Base-by-base conservation (phyloP, 2,797 vertebrate genomes). In the Rhabdophis nuchalis region DNA sequence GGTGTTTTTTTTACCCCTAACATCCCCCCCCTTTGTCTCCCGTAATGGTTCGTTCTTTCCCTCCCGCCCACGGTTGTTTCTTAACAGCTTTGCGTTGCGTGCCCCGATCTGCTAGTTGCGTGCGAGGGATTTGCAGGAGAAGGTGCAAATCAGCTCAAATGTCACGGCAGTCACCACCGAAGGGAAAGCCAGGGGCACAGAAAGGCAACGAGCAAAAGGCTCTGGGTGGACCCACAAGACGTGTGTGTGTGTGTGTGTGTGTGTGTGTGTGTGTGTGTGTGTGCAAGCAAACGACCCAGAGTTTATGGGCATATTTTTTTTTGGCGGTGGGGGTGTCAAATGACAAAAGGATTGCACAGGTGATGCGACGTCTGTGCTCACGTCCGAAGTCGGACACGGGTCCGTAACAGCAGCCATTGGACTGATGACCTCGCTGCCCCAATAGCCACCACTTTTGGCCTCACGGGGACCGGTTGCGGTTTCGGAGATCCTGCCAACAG, bases 21-120 rank as follows among this genome's bases (percentile, higher is more conserved):
- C n/a, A n/a, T n/a, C 58, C 29, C 0, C 58, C 25, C 0, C 87
- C 10, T 0, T 60, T 32, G 36, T 5, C 27, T 32, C 5, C 58
- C 89, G 7, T 16, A 68, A n/a, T 0, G 3, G 14, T 0, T 56
- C 52, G 50, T 92, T 36, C 2, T 11, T 11, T 52, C 50, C 41
- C 41, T 4, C 27, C 27, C 60, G 6, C 20, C 7, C 27, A 13
- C 1, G 1, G 54, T 72, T 46, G 46, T 32, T 46, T 88, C 53
- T 68, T 86, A 86, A 85, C 86, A 91, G 86, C 18, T n/a, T 57
- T 0, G 0, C 4, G 27, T 88, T 50, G 52, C 29, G 5, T 86
- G 0, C 7, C 32, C 36, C 50, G 8, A 4, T 27, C 72, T 25
- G 57, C 57, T 58, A 10, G 8, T 25, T 58, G 11, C 2, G 32